These are phyloP conservation scores for Hemichromis elongatus DNA, from an alignment of 2,113 vertebrate species.

Conservation along the genomic window DNA sequence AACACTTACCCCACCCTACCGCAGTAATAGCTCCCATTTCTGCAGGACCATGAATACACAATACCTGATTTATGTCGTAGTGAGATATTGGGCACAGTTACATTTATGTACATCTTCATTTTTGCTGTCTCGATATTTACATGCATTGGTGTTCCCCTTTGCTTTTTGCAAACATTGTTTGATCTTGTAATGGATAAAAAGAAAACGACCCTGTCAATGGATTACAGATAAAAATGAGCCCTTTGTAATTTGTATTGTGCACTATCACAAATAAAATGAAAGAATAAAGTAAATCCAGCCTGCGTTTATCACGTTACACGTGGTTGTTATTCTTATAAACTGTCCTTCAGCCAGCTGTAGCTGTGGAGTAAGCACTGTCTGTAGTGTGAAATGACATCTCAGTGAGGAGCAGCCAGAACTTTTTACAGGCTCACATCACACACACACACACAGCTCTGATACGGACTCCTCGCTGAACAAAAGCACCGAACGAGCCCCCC, in stretches of 20 bases:
- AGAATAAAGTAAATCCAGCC: not conserved
- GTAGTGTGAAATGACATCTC: constrained; percentile 1
- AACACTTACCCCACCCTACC: constrained; percentile 20
- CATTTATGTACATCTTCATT: not conserved
- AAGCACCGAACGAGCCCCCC: not conserved
- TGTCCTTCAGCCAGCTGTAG: not conserved
- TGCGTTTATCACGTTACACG: not conserved
- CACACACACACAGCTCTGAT: not conserved
- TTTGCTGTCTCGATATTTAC: not conserved
- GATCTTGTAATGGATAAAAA: not conserved
- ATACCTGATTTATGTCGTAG: not conserved
- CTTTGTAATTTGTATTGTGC: not conserved
- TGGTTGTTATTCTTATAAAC: not conserved
- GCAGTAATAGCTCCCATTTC: not conserved
- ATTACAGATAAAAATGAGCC: not conserved
- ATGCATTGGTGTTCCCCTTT: not conserved
- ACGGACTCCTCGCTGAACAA: not conserved
- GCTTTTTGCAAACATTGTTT: not conserved
- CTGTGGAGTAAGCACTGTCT: not conserved
- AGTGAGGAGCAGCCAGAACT: constrained; percentile 9
- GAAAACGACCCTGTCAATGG: not conserved
- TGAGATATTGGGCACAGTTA: not conserved
- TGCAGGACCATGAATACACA: not conserved
- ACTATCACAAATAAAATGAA: not conserved
- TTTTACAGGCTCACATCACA: not conserved